Base-by-base conservation (phyloP, 1,140 invertebrate genomes). In the Bacillus rossius region DNA sequence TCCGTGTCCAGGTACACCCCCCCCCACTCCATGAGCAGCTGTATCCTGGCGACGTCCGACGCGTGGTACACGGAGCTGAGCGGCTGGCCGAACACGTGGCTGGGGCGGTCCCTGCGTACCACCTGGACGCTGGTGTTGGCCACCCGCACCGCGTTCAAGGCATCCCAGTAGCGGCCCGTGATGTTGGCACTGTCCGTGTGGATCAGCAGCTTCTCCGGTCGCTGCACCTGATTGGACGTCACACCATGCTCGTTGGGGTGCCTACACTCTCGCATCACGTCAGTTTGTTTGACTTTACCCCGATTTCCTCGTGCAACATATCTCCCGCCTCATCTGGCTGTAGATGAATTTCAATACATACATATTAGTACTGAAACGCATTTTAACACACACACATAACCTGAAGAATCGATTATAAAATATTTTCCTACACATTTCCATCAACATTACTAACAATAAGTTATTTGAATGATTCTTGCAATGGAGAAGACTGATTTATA, bases 1-100 rank as follows among this genome's bases (percentile, higher is more conserved):
- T 77, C 75, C 38, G 67, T 70, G 59, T 77, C 75, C 2, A 77
- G 58, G 58, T 69, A 76, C 34, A 77, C 75, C 8, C 75, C 75
- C 17, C 75, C 75, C 52, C 65, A 67, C 54, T 64, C 42, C 62
- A 64, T 67, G 8, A 77, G 55, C 7, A 75, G 60, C 40, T 64
- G 49, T 8, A 77, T 59, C 23, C 75, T 60, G 16, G 67, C 65
- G 16, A 77, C 64, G 61, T 77, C 75, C 16, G 72, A 65, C 17
- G 67, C 62, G 57, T 76, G 75, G 60, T 69, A 72, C 8, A 75
- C 49, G 4, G 66, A 67, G 57, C 67, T 69, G 20, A 71, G 50
- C n/a, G 57, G 60, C 45, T 71, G 67, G 14, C 70, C 70, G 59
- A 63, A 71, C 8, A 71, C 65, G 56, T 68, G 64, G 16, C 65